These are phyloP conservation scores for Merluccius polli DNA, from an alignment of 2,797 vertebrate genomes.

Conservation along the genomic window DNA sequence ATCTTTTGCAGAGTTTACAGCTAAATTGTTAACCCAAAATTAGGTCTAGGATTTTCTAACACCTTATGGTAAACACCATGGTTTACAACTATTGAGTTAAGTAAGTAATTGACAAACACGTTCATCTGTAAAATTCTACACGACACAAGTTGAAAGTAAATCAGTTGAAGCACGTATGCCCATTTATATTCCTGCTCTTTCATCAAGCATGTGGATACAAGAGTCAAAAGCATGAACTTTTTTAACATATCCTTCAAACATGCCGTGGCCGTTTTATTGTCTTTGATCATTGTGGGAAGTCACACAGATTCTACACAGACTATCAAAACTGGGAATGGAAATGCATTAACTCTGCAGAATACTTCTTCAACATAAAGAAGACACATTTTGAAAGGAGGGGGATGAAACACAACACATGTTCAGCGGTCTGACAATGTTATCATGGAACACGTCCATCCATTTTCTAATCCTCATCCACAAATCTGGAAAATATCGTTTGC, in stretches of 20 bases:
- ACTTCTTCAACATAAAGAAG: neutral
- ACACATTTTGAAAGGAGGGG: neutral
- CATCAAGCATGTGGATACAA: constrained; percentile 39
- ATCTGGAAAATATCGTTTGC: neutral
- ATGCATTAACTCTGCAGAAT: constrained; percentile 6
- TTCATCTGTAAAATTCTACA: constrained; percentile 8
- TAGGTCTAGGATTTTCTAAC: constrained; percentile 46
- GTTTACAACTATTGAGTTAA: constrained; percentile 51
- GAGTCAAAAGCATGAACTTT: constrained; percentile 29
- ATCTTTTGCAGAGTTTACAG: constrained; percentile 66
- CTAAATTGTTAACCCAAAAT: constrained; percentile 41
- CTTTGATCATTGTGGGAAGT: constrained; percentile 13
- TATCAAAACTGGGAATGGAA: constrained; percentile 10
- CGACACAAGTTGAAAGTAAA: constrained; percentile 1
- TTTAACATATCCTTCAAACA: neutral
- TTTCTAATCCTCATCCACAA: neutral
- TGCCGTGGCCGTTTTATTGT: neutral
- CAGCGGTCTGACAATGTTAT: neutral
- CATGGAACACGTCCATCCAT: neutral
- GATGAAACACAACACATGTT: neutral
- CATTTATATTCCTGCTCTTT: constrained; percentile 26
- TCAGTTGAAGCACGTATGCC: neutral
- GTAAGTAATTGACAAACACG: constrained; percentile 1
- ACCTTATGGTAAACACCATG: constrained; percentile 22
- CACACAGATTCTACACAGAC: constrained; percentile 17